Conservation (phyloP, 2,797 vertebrate genomes). For the Lateolabrax maculatus region DNA sequence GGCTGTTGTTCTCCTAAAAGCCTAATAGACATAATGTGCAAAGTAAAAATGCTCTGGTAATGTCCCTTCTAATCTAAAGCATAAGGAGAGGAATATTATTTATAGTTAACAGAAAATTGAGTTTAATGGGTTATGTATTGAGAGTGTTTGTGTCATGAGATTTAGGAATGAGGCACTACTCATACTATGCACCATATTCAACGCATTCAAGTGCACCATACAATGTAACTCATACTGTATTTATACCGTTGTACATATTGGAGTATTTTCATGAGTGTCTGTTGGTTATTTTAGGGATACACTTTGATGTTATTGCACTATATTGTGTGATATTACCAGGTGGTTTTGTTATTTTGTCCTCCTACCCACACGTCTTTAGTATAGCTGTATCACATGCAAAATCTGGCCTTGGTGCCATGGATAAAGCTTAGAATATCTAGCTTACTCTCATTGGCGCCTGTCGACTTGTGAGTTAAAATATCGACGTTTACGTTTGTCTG, state of each 20-base stretch:
- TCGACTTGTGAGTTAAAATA: not conserved
- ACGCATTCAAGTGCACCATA: not conserved
- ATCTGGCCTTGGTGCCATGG: too few relatives aligned
- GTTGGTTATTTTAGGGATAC: not conserved
- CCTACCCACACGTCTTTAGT: too few relatives aligned
- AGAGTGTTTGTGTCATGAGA: not conserved
- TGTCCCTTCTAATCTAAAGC: conserved; percentile 11
- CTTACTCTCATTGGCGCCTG: not conserved
- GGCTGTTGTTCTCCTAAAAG: conserved; percentile 58
- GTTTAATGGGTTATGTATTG: conserved; percentile 5
- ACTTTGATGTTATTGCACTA: not conserved
- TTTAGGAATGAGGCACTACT: not conserved
- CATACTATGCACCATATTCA: not conserved
- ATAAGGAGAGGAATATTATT: conserved; percentile 1
- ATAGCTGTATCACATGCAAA: not conserved
- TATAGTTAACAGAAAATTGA: conserved; percentile 5
- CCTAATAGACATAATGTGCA: conserved; percentile 21
- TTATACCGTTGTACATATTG: not conserved
- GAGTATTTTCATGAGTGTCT: not conserved
- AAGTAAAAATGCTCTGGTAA: conserved; percentile 33
- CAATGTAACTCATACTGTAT: not conserved
- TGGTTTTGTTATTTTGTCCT: too few relatives aligned
- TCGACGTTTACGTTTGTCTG: not conserved
- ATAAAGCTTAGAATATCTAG: not conserved
- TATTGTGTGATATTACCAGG: too few relatives aligned